Percentiles rank a stretch among this genome's conserved stretches.
These are phyloP conservation scores for Petrocephalus schoutedeni DNA, from an alignment of 2,797 vertebrate species.

Conservation along the genomic window DNA sequence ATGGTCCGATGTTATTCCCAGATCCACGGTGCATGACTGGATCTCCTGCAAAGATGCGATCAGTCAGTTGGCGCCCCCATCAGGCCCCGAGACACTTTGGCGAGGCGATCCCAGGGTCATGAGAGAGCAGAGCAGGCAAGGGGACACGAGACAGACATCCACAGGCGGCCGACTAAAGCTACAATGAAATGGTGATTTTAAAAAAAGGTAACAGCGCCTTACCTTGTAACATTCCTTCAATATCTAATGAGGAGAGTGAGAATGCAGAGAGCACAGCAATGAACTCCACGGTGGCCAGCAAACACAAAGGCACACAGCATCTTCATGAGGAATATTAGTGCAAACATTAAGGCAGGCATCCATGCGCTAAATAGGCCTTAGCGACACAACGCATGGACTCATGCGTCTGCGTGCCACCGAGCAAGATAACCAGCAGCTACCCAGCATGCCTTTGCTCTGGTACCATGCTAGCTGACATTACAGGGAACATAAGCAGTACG, in stretches of 20 bases:
- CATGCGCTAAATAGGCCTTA: slow-evolving; percentile 29
- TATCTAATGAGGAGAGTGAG: slow-evolving; percentile 95
- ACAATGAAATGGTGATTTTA: slow-evolving; percentile 53
- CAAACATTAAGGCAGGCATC: not conserved
- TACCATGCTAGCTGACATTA: not conserved
- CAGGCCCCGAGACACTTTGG: slow-evolving; percentile 48
- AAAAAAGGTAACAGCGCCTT: slow-evolving; percentile 74
- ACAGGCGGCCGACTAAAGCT: slow-evolving; percentile 46
- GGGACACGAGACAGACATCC: not conserved
- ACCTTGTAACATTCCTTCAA: slow-evolving; percentile 98
- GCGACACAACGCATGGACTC: not conserved
- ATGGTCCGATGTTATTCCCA: slow-evolving; percentile 84
- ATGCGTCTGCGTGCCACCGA: not conserved
- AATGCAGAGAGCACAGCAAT: slow-evolving; percentile 94
- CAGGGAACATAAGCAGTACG: not conserved
- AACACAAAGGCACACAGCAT: slow-evolving; percentile 19
- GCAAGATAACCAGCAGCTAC: not conserved
- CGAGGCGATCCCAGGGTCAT: slow-evolving; percentile 44
- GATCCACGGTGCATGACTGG: slow-evolving; percentile 83
- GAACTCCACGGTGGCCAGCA: slow-evolving; percentile 65
- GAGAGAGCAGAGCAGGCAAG: not conserved
- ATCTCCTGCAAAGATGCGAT: slow-evolving; percentile 71
- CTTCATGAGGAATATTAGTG: slow-evolving; percentile 1
- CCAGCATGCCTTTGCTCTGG: not conserved
- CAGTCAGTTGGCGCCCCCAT: not conserved